phyloP scores from a whole-genome alignment of 2,888 invertebrate genomes.

The Amblyteles armatorius region DNA sequence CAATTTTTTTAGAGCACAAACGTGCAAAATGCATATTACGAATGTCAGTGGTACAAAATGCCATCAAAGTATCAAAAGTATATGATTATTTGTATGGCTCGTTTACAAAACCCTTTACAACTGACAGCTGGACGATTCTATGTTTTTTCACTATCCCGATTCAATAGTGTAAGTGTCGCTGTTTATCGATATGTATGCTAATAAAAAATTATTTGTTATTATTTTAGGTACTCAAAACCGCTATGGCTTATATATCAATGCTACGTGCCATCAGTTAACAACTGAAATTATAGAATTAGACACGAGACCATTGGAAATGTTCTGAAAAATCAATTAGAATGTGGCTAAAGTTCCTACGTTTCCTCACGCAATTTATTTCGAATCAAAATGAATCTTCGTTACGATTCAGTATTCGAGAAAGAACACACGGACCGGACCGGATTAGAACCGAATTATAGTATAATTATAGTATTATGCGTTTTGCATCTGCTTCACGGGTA shows the following conservation, averaged over 20 bases:
- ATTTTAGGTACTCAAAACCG: slow-evolving; percentile 66
- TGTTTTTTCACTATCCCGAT: slow-evolving; percentile 85
- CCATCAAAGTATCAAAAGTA: slow-evolving; percentile 83
- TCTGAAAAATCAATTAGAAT: no score
- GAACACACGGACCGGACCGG: no score
- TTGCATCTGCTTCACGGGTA: no score
- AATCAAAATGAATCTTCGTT: no score
- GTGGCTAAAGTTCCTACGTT: no score
- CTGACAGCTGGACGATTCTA: slow-evolving; percentile 87
- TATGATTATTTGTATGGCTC: slow-evolving; percentile 85
- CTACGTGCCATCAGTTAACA: slow-evolving; percentile 51
- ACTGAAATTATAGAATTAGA: background rate
- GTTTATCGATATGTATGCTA: background rate
- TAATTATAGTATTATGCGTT: no score
- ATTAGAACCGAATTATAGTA: no score
- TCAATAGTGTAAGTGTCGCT: slow-evolving; percentile 84
- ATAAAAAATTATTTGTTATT: background rate
- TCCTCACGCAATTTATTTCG: no score
- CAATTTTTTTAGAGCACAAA: slow-evolving; percentile 81
- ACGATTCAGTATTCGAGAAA: no score
- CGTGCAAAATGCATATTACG: slow-evolving; percentile 85
- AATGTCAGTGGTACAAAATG: slow-evolving; percentile 87
- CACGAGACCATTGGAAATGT: no score
- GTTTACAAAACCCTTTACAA: slow-evolving; percentile 85
- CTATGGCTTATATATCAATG: slow-evolving; percentile 57